Conservation (phyloP, 2,113 vertebrate species). For the Thamnaconus septentrionalis region DNA sequence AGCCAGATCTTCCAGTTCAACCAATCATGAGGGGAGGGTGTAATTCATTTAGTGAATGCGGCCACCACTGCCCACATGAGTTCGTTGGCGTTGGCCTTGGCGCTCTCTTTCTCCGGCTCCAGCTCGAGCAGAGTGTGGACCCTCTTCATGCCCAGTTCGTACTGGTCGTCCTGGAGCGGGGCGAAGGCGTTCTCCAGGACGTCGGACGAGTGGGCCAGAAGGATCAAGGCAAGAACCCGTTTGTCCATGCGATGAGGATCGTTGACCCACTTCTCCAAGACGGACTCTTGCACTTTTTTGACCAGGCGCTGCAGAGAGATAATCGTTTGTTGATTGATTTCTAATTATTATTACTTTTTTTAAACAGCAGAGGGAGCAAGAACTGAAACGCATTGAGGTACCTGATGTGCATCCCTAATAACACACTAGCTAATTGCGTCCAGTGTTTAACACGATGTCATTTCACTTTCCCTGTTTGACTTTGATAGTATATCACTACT, state of each 20-base stretch:
- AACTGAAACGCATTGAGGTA: neutral
- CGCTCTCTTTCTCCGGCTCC: conserved; percentile 91
- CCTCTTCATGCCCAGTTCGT: conserved; percentile 94
- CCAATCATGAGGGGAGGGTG: conserved; percentile 2
- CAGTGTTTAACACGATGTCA: no score
- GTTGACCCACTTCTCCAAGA: conserved; percentile 96
- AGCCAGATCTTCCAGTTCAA: conserved; percentile 58
- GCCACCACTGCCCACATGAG: conserved; percentile 96
- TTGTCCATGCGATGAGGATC: conserved; percentile 97
- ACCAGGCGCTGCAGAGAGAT: conserved; percentile 81
- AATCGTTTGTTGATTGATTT: neutral
- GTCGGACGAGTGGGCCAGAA: conserved; percentile 93
- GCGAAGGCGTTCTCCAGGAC: conserved; percentile 97
- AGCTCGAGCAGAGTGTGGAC: conserved; percentile 93
- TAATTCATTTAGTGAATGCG: conserved; percentile 88
- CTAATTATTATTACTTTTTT: no score
- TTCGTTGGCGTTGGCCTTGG: conserved; percentile 89
- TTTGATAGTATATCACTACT: no score
- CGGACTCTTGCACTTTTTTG: conserved; percentile 93
- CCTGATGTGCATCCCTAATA: neutral
- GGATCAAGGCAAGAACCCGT: conserved; percentile 89
- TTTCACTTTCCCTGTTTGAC: no score
- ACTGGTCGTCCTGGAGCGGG: conserved; percentile 94
- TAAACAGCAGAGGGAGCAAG: neutral
- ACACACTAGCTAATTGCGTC: no score